Evolutionary conservation across 2,797 vertebrate genomes (phyloP).

Genomic region (Schizopygopsis pylzovi): DNA sequence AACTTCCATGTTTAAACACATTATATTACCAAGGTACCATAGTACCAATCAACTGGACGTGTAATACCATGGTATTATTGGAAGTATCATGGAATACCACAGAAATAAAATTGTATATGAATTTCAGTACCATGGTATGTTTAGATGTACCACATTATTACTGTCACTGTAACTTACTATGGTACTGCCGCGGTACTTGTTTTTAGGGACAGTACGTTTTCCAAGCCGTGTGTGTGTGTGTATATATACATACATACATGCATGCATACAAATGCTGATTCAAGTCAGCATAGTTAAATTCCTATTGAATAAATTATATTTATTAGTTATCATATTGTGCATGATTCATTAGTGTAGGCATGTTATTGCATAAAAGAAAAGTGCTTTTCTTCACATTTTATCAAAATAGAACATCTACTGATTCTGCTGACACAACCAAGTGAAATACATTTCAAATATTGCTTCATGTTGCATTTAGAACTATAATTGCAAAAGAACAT

Average conservation of each 20-base stretch:
- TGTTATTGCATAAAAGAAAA: not conserved
- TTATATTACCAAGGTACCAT: not conserved
- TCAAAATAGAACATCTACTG: not conserved
- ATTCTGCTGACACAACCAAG: not conserved
- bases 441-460: not conserved
- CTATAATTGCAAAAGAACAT: not conserved
- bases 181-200: not conserved
- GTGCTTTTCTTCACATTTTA: too few relatives aligned
- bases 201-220: too few relatives aligned
- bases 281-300: not conserved
- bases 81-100: not conserved
- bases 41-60: not conserved
- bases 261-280: not conserved
- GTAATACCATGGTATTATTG: not conserved
- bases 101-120: not conserved
- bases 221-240: too few relatives aligned
- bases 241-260: too few relatives aligned
- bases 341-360: not conserved
- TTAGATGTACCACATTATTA: not conserved
- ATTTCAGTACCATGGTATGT: not conserved
- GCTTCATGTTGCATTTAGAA: not conserved
- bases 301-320: too few relatives aligned
- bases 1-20: too few relatives aligned
- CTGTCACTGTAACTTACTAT: not conserved
- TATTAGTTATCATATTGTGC: not conserved